Evolutionary conservation across 2,113 vertebrate species (phyloP), one percentile per base, ranked within the genome.

Genomic region (Cercocebus atys): DNA sequence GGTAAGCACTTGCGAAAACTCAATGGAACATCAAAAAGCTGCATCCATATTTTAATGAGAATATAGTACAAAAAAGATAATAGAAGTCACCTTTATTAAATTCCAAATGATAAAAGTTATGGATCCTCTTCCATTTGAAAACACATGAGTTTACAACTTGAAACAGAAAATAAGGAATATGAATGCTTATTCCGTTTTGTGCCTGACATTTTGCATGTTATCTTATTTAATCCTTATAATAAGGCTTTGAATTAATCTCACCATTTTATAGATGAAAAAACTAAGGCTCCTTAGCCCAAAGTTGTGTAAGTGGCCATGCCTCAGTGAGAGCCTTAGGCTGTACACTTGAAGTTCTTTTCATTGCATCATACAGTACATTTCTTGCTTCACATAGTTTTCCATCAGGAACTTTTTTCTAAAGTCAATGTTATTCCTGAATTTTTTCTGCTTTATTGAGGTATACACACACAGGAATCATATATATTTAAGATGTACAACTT

Each of bases 81-180:
- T n/a, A 61, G 4, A 68, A 9, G 30, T 59, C 55, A 66, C 6
- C 25, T 25, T 52, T 75, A 76, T 9, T 32, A 68, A 88, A 88
- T 84, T 85, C 13, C 35, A 94, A 94, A 93, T 45, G 23, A 90
- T 87, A 47, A 85, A 96, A 93, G 35, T 64, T 61, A 88, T 6
- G 16, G 43, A 61, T 22, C 43, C 5, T 86, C 25, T 93, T 66
- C 25, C 16, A 92, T 35, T 66, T 22, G 82, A 97, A 93, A 83
- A 55, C 23, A 81, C 4, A 90, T 83, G 52, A 64, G 6, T 76
- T 89, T 76, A 50, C 6, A 93, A 72, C 57, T 68, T 79, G 8
- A 59, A 88, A 93, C 4, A 81, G 12, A 75, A 50, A 79, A 88
- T 50, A n/a, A 47, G 45, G 30, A 14, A 9, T 55, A 92, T 79